Evolutionary conservation across 2,797 vertebrate species (phyloP).

Genomic region (Vireo griseus): DNA sequence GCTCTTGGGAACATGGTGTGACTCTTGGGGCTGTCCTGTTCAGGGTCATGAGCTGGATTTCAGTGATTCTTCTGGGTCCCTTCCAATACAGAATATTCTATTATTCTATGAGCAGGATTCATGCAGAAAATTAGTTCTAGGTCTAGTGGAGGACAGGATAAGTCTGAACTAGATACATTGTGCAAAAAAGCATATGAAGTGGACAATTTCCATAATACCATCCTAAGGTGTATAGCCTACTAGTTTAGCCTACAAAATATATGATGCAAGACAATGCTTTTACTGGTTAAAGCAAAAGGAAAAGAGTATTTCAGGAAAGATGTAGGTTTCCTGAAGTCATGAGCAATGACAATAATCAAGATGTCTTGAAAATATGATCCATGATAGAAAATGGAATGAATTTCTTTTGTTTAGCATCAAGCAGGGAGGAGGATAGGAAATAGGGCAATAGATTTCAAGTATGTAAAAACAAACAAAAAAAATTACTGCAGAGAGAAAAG

Average conservation of each 20-base stretch:
- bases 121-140: background rate
- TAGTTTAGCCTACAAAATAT: background rate
- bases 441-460: slow-evolving; percentile 14
- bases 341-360: background rate
- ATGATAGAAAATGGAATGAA: background rate
- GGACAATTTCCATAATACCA: background rate
- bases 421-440: background rate
- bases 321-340: background rate
- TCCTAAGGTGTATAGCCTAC: background rate
- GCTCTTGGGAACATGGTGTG: rapidly evolving
- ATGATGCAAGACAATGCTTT: background rate
- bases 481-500: background rate
- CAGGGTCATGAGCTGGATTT: background rate
- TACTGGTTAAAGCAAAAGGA: background rate
- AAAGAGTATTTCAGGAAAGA: background rate
- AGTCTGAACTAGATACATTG: background rate
- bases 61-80: too few relatives aligned
- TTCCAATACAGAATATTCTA: background rate
- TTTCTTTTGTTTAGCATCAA: background rate
- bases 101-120: background rate
- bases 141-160: background rate
- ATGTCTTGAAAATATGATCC: slow-evolving; percentile 4
- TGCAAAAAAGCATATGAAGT: background rate
- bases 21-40: too few relatives aligned
- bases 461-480: slow-evolving; percentile 1